Conservation (phyloP, 2,797 vertebrate genomes). For the Premnoplex brunnescens region DNA sequence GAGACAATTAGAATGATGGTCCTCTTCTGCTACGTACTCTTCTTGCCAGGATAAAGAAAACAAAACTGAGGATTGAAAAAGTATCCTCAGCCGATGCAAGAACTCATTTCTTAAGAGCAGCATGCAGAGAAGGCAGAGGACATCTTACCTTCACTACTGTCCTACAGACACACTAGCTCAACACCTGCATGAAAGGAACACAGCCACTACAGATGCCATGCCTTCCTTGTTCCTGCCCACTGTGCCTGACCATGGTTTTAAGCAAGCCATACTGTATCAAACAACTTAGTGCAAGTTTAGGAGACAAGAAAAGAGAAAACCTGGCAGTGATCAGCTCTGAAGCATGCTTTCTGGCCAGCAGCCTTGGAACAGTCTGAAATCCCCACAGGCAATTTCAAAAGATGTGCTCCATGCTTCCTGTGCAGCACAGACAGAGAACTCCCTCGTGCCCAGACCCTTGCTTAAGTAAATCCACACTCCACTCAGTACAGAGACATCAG, state of each 20-base stretch:
- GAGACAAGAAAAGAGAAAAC: neutral
- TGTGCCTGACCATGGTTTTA: neutral
- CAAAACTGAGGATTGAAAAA: neutral
- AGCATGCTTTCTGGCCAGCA: constrained; percentile 9
- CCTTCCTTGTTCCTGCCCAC: neutral
- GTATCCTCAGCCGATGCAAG: neutral
- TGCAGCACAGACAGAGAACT: neutral
- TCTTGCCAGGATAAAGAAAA: constrained; percentile 1
- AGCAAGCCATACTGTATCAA: neutral
- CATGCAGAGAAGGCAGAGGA: neutral
- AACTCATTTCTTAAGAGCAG: neutral
- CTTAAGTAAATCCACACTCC: neutral
- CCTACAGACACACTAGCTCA: neutral
- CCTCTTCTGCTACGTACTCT: neutral
- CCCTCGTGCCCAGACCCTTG: neutral
- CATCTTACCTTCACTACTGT: neutral
- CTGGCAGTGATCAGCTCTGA: neutral
- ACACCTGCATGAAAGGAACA: neutral
- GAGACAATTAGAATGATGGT: neutral
- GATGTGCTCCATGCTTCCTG: neutral
- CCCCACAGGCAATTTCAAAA: neutral
- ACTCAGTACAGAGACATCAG: neutral
- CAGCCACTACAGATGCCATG: neutral
- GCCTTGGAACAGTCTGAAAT: neutral
- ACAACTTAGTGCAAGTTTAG: neutral